Conservation (phyloP, 2,888 invertebrate species). For the Esperia sulphurella region DNA sequence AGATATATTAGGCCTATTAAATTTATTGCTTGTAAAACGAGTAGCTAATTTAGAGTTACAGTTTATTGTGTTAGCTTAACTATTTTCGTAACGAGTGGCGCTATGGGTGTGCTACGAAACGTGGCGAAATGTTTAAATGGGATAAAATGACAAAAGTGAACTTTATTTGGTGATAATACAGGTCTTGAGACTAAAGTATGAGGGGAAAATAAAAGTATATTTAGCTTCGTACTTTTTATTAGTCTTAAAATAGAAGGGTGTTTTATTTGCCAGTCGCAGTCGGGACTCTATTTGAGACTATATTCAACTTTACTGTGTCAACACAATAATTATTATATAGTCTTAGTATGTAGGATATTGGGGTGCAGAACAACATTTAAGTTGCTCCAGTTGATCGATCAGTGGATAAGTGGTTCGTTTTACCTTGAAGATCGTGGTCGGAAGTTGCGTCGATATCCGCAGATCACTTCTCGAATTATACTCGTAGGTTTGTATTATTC, state of each 20-base stretch:
- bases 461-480: slow-evolving; percentile 1
- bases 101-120: slow-evolving; percentile 43
- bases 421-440: too few species aligned
- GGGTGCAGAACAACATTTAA: too few species aligned
- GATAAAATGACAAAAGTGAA: slow-evolving; percentile 15
- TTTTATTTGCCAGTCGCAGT: slow-evolving; percentile 29
- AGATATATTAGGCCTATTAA: slow-evolving; percentile 54
- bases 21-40: slow-evolving; percentile 78
- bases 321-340: too few species aligned
- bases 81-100: slow-evolving; percentile 55
- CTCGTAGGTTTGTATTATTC: too few species aligned
- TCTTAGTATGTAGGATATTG: too few species aligned
- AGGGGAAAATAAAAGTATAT: slow-evolving; percentile 17
- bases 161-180: slow-evolving; percentile 19
- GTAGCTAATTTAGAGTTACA: slow-evolving; percentile 74
- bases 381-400: too few species aligned
- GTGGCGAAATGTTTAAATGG: slow-evolving; percentile 19
- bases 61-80: slow-evolving; percentile 76
- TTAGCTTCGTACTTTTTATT: slow-evolving; percentile 33
- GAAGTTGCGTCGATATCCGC: too few species aligned
- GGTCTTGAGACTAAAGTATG: slow-evolving; percentile 9
- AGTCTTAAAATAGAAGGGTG: slow-evolving; percentile 33
- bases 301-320: not conserved
- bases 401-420: too few species aligned
- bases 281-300: too few species aligned